Percentiles rank a stretch among this genome's conserved stretches.
phyloP scores from a whole-genome alignment of 2,113 vertebrate genomes.

The Trogon surrucura region DNA sequence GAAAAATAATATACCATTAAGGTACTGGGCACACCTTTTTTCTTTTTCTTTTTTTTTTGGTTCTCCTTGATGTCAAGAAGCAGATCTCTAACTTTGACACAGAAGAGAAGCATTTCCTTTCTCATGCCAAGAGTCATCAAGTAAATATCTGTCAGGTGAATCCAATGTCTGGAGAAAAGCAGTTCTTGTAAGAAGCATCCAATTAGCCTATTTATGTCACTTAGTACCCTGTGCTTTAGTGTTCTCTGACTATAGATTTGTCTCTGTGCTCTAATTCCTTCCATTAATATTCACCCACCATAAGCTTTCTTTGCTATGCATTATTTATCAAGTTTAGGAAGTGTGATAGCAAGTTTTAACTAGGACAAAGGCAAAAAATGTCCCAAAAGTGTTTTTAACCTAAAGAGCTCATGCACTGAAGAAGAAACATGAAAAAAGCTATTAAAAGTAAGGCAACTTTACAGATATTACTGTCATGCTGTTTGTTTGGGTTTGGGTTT shows the following conservation, averaged over 20 bases:
- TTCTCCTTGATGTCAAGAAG: background rate
- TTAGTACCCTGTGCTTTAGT: background rate
- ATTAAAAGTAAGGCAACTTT: background rate
- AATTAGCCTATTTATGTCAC: conserved; percentile 64
- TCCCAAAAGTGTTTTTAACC: background rate
- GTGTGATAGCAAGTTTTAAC: background rate
- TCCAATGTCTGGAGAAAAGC: conserved; percentile 21
- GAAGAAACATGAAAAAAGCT: background rate
- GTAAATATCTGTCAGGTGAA: conserved; percentile 43
- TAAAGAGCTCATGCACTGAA: background rate
- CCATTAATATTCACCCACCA: conserved; percentile 32
- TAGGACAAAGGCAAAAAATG: background rate
- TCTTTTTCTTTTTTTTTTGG: background rate
- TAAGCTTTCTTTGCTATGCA: background rate
- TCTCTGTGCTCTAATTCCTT: conserved; percentile 30
- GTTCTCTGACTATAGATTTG: conserved; percentile 37
- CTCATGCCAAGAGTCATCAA: conserved; percentile 13
- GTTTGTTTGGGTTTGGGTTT: background rate
- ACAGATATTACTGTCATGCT: background rate
- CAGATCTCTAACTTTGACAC: background rate
- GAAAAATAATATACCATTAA: background rate
- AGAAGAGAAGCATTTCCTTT: background rate
- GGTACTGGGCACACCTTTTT: background rate
- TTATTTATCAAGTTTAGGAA: background rate
- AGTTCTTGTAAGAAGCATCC: conserved; percentile 34